Evolutionary conservation across 2,797 vertebrate species (phyloP).

Genomic region (Coccyzus lansbergi): DNA sequence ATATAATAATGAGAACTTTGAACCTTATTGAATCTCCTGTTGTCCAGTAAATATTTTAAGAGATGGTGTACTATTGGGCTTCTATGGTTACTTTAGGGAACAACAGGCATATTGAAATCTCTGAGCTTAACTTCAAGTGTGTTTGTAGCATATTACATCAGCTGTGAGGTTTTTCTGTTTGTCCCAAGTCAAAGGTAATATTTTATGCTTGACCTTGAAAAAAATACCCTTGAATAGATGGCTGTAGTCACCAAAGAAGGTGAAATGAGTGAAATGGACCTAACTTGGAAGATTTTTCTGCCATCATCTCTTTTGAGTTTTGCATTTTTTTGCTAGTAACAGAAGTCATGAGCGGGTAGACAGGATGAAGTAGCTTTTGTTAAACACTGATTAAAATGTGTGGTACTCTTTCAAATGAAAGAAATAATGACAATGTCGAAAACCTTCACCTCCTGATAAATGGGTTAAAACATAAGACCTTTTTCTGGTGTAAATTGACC

Average conservation of each 20-base stretch:
- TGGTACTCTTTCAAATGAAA: neutral
- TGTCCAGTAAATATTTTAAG: neutral
- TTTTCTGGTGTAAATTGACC: neutral
- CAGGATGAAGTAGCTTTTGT: neutral
- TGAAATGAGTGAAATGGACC: neutral
- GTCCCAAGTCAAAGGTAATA: neutral
- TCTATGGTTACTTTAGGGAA: neutral
- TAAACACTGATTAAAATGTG: neutral
- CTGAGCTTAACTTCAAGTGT: neutral
- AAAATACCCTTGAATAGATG: neutral
- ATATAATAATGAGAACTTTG: neutral
- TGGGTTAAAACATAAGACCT: neutral
- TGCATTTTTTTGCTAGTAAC: neutral
- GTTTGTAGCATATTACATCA: neutral
- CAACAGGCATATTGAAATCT: neutral
- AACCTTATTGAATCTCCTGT: neutral
- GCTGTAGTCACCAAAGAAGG: neutral
- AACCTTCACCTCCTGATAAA: neutral
- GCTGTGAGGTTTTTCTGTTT: neutral
- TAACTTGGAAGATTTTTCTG: neutral
- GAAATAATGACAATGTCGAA: neutral
- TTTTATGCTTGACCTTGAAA: neutral
- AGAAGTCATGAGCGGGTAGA: neutral
- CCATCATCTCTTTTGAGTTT: neutral
- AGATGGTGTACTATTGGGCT: neutral